phyloP scores from a whole-genome alignment of 2,888 invertebrate species.

The Chymomyza procnemis region DNA sequence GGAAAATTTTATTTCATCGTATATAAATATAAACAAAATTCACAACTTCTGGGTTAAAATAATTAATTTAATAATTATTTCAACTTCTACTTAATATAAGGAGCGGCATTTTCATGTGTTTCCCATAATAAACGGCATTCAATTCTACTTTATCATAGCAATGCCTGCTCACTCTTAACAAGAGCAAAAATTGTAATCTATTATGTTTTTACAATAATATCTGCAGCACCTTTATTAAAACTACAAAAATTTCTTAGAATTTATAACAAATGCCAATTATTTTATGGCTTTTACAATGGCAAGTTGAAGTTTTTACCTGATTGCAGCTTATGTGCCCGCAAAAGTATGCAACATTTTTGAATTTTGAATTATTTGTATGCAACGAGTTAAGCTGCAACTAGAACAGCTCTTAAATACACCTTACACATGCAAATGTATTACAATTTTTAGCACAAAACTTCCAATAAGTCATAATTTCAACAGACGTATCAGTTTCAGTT shows the following conservation, averaged over 20 bases:
- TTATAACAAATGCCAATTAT: conserved; percentile 5
- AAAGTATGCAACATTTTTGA: conserved; percentile 15
- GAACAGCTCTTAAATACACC: conserved; percentile 7
- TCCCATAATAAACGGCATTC: no score
- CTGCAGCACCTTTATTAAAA: neutral
- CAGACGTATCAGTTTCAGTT: conserved; percentile 38
- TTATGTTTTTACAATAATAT: neutral
- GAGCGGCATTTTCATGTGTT: no score
- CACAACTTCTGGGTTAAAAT: no score
- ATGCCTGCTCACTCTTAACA: no score
- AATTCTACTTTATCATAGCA: no score
- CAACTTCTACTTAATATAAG: no score
- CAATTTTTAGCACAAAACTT: conserved; percentile 31
- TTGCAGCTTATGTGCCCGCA: conserved; percentile 3
- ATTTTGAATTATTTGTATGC: conserved; percentile 23
- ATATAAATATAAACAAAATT: no score
- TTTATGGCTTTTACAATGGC: conserved; percentile 22
- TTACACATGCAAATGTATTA: conserved; percentile 29
- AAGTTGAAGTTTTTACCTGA: neutral
- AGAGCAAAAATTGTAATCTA: neutral
- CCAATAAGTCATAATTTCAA: conserved; percentile 43
- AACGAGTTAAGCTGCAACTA: conserved; percentile 27
- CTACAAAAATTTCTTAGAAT: neutral
- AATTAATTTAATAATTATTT: no score
- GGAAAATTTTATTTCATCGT: no score